These are phyloP conservation scores for Urocitellus parryii DNA, from an alignment of 2,113 vertebrate species.

Conservation along the genomic window DNA sequence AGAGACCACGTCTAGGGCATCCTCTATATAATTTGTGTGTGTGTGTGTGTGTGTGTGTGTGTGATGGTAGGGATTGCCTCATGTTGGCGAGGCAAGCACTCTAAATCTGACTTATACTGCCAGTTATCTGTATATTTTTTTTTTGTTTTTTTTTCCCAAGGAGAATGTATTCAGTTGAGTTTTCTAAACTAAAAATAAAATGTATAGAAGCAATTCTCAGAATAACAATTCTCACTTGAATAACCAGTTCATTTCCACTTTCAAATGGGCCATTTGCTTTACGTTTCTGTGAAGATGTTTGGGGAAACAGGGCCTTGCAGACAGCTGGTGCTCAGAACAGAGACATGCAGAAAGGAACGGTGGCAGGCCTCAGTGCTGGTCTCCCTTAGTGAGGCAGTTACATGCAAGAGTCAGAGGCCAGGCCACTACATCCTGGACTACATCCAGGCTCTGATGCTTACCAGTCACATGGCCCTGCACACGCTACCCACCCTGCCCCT, in stretches of 20 bases:
- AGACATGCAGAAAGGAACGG: background rate
- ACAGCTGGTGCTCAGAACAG: background rate
- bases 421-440: too few relatives aligned
- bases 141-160: background rate
- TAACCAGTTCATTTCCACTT: background rate
- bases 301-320: background rate
- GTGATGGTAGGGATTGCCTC: too few relatives aligned
- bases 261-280: background rate
- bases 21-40: background rate
- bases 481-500: background rate
- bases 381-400: background rate
- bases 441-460: background rate
- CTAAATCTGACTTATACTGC: too few relatives aligned
- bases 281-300: background rate
- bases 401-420: background rate
- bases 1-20: too few relatives aligned
- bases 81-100: too few relatives aligned
- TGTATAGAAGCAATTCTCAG: background rate
- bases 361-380: background rate
- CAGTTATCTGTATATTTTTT: too few relatives aligned
- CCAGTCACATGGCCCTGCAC: background rate
- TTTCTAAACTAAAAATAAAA: background rate
- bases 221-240: background rate
- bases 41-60: too few relatives aligned
- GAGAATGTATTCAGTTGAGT: background rate